Percentiles rank a stretch among this genome's conserved stretches.
Evolutionary conservation across 2,797 vertebrate genomes (phyloP).

Genomic region (Myotis daubentonii): DNA sequence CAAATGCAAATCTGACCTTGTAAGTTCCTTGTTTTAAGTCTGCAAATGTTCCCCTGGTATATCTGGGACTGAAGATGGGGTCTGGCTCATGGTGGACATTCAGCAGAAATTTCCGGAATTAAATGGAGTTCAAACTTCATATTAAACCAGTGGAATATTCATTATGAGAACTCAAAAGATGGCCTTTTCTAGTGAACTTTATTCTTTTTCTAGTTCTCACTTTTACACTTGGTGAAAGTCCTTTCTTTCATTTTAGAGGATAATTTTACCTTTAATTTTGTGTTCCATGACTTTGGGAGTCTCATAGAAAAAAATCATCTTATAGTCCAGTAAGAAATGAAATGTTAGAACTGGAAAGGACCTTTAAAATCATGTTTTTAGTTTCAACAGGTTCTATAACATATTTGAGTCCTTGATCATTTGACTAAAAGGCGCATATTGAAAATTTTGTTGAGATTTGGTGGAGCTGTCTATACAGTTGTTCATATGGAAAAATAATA

Average conservation of each 20-base stretch:
- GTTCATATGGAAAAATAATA: neutral
- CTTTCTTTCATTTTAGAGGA: neutral
- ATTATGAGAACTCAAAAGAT: constrained; percentile 16
- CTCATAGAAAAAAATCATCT: neutral
- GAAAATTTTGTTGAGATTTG: neutral
- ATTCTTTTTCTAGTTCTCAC: neutral
- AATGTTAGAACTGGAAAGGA: neutral
- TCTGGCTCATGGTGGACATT: neutral
- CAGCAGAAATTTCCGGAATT: constrained; percentile 13
- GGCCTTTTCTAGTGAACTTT: neutral
- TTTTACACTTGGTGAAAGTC: neutral
- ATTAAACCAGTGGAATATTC: neutral
- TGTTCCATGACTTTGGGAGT: neutral
- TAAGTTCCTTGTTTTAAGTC: neutral
- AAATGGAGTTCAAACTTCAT: neutral
- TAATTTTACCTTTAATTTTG: neutral
- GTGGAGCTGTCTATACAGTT: neutral
- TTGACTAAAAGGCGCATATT: neutral
- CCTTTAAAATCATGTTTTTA: neutral
- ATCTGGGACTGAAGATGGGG: neutral
- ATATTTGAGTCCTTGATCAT: neutral
- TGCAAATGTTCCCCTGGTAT: neutral
- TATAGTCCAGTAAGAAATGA: neutral
- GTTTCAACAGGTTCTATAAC: neutral
- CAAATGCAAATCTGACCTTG: neutral